These are phyloP conservation scores for Eira barbara DNA, from an alignment of 2,113 vertebrate genomes.

Conservation along the genomic window DNA sequence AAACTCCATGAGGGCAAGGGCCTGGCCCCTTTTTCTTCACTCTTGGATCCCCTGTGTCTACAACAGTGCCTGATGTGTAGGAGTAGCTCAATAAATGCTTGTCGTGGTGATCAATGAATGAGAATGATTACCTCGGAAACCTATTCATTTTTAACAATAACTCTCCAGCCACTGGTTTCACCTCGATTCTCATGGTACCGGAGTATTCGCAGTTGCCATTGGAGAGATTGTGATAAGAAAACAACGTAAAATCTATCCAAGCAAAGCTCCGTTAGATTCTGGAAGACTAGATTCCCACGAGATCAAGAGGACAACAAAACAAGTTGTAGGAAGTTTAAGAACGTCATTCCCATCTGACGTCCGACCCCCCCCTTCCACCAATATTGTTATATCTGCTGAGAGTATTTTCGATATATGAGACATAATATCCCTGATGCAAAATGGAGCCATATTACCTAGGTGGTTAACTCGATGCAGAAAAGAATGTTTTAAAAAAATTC, in stretches of 20 bases:
- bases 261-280: background rate
- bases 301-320: background rate
- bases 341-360: background rate
- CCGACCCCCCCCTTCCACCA: background rate
- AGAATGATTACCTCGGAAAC: background rate
- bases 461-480: conserved; percentile 64
- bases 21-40: background rate
- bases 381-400: background rate
- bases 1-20: background rate
- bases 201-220: background rate
- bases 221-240: background rate
- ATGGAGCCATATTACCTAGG: conserved; percentile 16
- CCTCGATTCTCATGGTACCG: background rate
- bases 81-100: background rate
- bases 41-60: background rate
- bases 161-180: background rate
- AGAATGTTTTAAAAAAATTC: conserved; percentile 50
- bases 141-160: background rate
- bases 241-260: background rate
- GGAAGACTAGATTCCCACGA: background rate
- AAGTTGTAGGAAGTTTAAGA: background rate
- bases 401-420: background rate
- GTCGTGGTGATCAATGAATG: background rate
- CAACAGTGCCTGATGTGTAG: background rate
- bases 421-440: conserved; percentile 25